Percentiles rank a stretch among this genome's conserved stretches.
These are phyloP conservation scores for Lasioglossum lativentre DNA, from an alignment of 2,888 invertebrate genomes.

Conservation along the genomic window DNA sequence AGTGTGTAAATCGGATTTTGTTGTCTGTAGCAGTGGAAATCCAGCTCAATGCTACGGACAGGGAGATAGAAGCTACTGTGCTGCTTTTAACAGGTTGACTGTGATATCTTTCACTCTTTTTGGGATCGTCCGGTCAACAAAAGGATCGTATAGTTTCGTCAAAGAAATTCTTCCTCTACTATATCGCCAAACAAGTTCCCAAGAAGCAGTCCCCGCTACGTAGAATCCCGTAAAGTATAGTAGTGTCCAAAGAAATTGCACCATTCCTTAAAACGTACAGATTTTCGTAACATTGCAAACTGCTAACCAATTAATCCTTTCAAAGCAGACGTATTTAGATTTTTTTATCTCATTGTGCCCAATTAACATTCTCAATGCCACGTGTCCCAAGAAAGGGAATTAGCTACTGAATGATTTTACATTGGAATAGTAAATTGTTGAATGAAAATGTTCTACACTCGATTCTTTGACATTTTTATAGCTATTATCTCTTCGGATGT, in stretches of 20 bases:
- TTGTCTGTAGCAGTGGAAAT: neutral
- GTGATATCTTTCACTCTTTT: neutral
- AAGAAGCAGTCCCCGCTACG: neutral
- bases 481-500: too few species aligned
- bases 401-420: too few species aligned
- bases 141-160: neutral
- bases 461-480: too few species aligned
- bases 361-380: too few species aligned
- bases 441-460: too few species aligned
- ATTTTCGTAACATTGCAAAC: too few species aligned
- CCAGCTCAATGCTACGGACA: neutral
- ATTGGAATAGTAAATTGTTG: too few species aligned
- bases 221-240: neutral
- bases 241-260: neutral
- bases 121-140: neutral
- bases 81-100: conserved; percentile 41
- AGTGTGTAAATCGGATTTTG: neutral
- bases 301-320: neutral
- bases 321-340: neutral
- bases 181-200: neutral
- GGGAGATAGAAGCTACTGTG: neutral
- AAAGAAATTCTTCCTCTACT: neutral
- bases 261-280: neutral
- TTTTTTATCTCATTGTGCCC: too few species aligned
- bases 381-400: too few species aligned